A percentile compares a stretch with the other conserved stretches of the same genome.
phyloP scores from a whole-genome alignment of 2,888 invertebrate species.

The Melanargia galathea region DNA sequence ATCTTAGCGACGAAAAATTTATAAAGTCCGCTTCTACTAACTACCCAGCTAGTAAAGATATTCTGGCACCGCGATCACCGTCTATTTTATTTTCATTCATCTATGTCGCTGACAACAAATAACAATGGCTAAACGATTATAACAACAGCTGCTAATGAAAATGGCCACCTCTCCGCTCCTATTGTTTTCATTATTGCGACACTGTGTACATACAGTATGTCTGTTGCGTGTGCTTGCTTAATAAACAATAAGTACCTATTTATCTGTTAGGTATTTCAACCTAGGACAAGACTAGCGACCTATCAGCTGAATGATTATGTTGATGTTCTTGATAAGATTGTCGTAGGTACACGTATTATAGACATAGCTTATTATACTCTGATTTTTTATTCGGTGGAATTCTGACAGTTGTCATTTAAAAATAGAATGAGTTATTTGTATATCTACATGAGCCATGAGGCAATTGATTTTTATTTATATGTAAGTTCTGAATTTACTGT shows the following conservation, averaged over 20 bases:
- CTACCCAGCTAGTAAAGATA: not conserved
- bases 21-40: not conserved
- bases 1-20: no score
- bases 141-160: slow-evolving; percentile 51
- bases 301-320: slow-evolving; percentile 8
- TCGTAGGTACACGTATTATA: not conserved
- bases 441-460: no score
- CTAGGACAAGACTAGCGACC: slow-evolving; percentile 3
- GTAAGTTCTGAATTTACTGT: no score
- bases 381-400: no score
- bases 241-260: slow-evolving; percentile 1
- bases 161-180: slow-evolving; percentile 31
- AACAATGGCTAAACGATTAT: slow-evolving; percentile 70
- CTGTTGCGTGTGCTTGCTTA: slow-evolving; percentile 7
- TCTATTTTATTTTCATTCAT: not conserved
- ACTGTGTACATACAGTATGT: slow-evolving; percentile 25
- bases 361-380: no score
- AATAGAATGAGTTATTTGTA: no score
- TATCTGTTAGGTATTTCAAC: not conserved
- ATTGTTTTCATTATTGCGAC: slow-evolving; percentile 31
- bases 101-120: not conserved
- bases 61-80: not conserved
- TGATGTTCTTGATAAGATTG: slow-evolving; percentile 1
- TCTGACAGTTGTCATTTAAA: no score
- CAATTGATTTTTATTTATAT: no score